These are phyloP conservation scores for Rhagium mordax DNA, from an alignment of 2,888 invertebrate genomes.

Conservation along the genomic window DNA sequence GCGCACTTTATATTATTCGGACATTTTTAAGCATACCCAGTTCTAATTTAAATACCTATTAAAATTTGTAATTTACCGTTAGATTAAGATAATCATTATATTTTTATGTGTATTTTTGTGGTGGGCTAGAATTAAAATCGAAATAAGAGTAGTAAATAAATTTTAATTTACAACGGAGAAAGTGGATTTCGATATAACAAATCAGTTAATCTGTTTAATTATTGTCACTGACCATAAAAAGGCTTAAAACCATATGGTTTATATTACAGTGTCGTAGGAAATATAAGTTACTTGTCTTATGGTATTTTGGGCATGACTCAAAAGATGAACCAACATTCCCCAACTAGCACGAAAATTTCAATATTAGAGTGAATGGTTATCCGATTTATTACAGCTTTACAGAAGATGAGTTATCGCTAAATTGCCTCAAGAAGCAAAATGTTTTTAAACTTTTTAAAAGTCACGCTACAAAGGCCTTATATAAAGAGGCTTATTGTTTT, in stretches of 20 bases:
- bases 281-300: too few species aligned
- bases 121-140: background rate
- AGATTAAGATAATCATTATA: background rate
- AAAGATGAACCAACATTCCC: too few species aligned
- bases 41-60: background rate
- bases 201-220: background rate
- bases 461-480: too few species aligned
- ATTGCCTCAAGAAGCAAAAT: too few species aligned
- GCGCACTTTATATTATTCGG: background rate
- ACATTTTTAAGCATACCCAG: background rate
- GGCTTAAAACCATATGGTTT: background rate
- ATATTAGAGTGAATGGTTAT: too few species aligned
- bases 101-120: background rate
- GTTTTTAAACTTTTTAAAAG: too few species aligned
- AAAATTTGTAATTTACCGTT: background rate
- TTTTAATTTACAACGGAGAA: background rate
- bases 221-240: background rate
- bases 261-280: too few species aligned
- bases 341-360: too few species aligned
- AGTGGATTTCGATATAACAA: background rate
- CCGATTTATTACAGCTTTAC: too few species aligned
- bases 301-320: too few species aligned
- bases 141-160: background rate
- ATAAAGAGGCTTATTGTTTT: too few species aligned
- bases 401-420: too few species aligned